A percentile compares a stretch with the other conserved stretches of the same genome.
These are phyloP conservation scores for Epinephelus fuscoguttatus DNA, from an alignment of 2,113 vertebrate genomes.

Conservation along the genomic window DNA sequence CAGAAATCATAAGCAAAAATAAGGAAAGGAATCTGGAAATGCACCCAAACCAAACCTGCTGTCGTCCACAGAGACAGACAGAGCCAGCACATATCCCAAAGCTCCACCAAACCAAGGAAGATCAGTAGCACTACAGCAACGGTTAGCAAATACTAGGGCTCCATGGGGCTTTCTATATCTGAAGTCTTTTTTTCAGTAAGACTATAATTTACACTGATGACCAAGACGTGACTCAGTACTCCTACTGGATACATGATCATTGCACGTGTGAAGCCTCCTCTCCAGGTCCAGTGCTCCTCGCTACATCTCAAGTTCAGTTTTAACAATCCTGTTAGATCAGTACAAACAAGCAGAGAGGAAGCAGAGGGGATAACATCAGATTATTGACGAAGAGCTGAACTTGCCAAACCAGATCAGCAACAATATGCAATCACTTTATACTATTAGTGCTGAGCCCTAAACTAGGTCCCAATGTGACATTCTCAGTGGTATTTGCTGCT, in stretches of 20 bases:
- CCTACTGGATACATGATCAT: neutral
- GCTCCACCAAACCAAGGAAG: neutral
- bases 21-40: neutral
- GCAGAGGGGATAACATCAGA: slow-evolving; percentile 5
- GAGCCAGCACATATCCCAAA: neutral
- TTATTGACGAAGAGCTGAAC: slow-evolving; percentile 24
- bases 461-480: slow-evolving; percentile 34
- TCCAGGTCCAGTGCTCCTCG: neutral
- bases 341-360: neutral
- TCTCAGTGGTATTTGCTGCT: slow-evolving; percentile 53
- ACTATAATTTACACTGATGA: neutral
- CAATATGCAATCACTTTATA: slow-evolving; percentile 31
- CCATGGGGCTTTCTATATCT: neutral
- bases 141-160: neutral
- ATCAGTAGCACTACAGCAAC: neutral
- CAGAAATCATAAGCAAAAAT: neutral
- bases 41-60: neutral
- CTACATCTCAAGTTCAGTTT: neutral
- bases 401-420: slow-evolving; percentile 27
- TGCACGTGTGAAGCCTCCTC: neutral
- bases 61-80: neutral
- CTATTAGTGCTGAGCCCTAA: slow-evolving; percentile 38
- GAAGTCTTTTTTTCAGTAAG: neutral
- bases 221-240: neutral
- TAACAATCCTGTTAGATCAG: neutral